Evolutionary conservation across 2,113 vertebrate genomes (phyloP).

Genomic region (Setophaga kirtlandii): DNA sequence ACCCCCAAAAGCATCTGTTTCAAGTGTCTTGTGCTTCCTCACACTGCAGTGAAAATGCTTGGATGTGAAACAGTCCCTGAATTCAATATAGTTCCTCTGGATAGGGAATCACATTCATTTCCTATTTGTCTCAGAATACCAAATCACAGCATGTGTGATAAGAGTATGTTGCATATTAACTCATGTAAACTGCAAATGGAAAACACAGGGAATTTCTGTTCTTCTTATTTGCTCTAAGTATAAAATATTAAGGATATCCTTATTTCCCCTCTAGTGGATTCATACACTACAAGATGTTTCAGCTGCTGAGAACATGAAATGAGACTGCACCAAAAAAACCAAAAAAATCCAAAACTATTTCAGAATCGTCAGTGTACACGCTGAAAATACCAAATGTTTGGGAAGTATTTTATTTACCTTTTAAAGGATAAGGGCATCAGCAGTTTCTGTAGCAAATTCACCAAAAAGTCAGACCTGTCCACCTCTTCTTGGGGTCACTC

Average conservation of each 20-base stretch:
- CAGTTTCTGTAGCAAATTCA: neutral
- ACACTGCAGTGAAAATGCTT: neutral
- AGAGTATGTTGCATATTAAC: neutral
- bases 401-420: neutral
- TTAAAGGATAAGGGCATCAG: neutral
- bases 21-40: neutral
- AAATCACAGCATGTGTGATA: neutral
- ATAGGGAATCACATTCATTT: neutral
- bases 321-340: neutral
- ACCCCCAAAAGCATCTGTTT: neutral
- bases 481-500: neutral
- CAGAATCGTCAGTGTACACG: neutral
- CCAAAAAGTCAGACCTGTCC: neutral
- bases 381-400: neutral
- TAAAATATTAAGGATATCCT: conserved; percentile 4
- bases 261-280: conserved; percentile 1
- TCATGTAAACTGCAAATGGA: neutral
- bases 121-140: neutral
- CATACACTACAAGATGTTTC: neutral
- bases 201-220: conserved; percentile 29
- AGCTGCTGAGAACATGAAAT: neutral
- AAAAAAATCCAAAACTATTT: neutral
- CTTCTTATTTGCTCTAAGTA: neutral
- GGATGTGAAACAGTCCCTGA: neutral
- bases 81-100: neutral